Base-by-base conservation (phyloP, 2,888 invertebrate species). In the Rambutsinella grinnellia region DNA sequence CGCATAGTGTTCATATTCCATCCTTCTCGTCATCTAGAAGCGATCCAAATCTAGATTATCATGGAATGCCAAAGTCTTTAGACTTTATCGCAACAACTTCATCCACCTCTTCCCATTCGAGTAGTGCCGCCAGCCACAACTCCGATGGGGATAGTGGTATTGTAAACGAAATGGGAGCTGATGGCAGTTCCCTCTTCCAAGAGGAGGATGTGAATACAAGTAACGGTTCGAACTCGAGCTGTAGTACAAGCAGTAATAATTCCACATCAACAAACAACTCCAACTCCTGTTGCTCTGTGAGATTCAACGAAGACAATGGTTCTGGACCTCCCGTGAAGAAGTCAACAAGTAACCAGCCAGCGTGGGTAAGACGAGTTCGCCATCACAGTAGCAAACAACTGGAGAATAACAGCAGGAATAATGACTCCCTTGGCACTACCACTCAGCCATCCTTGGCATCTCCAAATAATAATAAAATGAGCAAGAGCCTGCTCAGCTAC, bases 81-180 rank as follows among this genome's bases (percentile, higher is more conserved):
- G 81, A 81, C 44, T 76, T 76, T 26, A 69, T 79, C n/a, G 68
- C 75, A 1, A 27, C 58, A 15, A 26, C 58, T 6, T 57, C 44
- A 3, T 76, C 76, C 2, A 70, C 70, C 15, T 53, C 62, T 24
- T 70, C 70, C 27, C 65, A 68, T 24, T 57, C 57, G 27, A 47
- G 58, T 28, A 74, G 78, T 36, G 72, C 67, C 15, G 70, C 69
- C 19, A 78, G 66, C 49, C 79, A 79, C 44, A 82, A 84, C 49
- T 81, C 92, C 85, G 93, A 93, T 86, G 91, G 91, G 75, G 93
- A 93, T 86, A 92, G 92, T 27, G 93, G 93, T 47, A 93, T 93
- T 83, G 88, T 92, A 85, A 91, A 92, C 84, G 92, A 91, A 85
- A 92, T 92, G 85, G 92, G 92, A 0, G 90, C 91, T 8, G 70